phyloP scores from a whole-genome alignment of 2,888 invertebrate genomes.

The Antheraea assamensis region DNA sequence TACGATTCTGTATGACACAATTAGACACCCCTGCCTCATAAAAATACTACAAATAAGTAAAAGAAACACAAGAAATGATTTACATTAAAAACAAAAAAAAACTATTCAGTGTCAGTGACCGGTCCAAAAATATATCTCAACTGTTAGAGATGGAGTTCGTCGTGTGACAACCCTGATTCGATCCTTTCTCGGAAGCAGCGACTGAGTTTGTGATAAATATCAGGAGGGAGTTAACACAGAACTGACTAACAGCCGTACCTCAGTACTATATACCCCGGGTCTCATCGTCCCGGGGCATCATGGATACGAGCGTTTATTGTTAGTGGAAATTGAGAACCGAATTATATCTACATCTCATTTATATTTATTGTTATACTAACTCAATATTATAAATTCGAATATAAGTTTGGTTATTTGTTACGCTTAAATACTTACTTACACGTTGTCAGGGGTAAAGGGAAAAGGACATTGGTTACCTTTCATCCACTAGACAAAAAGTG shows the following conservation, averaged over 20 bases:
- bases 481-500: no score
- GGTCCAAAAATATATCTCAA: background rate
- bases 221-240: slow-evolving; percentile 22
- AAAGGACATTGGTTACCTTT: no score
- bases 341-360: background rate
- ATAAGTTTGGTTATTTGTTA: background rate
- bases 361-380: background rate
- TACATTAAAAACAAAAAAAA: background rate
- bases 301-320: slow-evolving; percentile 5
- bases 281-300: background rate
- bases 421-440: no score
- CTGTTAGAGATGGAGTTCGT: slow-evolving; percentile 6
- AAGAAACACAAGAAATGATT: background rate
- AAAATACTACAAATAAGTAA: background rate
- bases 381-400: background rate
- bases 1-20: background rate
- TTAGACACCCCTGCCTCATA: background rate
- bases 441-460: no score
- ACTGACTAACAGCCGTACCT: background rate
- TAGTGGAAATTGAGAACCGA: background rate
- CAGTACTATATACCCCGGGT: background rate
- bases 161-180: slow-evolving; percentile 16
- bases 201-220: slow-evolving; percentile 27
- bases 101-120: background rate
- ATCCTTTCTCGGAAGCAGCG: slow-evolving; percentile 26